These are phyloP conservation scores for Aramus guarauna DNA, from an alignment of 2,113 vertebrate species.

Conservation along the genomic window DNA sequence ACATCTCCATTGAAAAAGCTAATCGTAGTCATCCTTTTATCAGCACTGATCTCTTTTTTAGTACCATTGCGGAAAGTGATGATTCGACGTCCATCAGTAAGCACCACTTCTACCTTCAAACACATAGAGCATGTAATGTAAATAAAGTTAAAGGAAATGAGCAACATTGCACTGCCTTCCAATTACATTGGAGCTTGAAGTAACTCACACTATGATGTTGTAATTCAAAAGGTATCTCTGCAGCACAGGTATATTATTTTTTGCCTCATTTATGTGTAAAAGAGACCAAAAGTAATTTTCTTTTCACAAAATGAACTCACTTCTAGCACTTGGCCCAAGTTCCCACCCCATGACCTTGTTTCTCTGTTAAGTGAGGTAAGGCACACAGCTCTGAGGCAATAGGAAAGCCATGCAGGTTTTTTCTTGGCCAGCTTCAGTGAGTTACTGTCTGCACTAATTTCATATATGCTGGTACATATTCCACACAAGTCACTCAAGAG, in stretches of 20 bases:
- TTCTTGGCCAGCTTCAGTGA: background rate
- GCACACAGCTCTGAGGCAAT: no score
- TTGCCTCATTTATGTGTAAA: background rate
- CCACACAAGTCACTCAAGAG: background rate
- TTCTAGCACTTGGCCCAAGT: background rate
- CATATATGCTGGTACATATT: background rate
- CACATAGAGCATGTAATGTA: background rate
- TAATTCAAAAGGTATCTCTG: background rate
- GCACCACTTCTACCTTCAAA: slow-evolving; percentile 59
- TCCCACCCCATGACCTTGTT: background rate
- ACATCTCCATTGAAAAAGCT: slow-evolving; percentile 74
- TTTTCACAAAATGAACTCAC: background rate
- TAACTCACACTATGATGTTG: background rate
- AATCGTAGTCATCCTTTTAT: slow-evolving; percentile 49
- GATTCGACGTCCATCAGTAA: slow-evolving; percentile 28
- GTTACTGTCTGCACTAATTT: background rate
- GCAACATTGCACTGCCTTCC: background rate
- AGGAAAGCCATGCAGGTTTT: background rate
- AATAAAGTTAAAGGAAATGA: background rate
- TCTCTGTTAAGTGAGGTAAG: background rate
- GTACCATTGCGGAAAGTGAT: slow-evolving; percentile 56
- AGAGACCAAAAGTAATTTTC: background rate
- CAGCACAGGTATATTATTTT: background rate
- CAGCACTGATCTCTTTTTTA: slow-evolving; percentile 65
- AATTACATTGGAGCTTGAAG: background rate